These are phyloP conservation scores for Oreonectes daqikongensis DNA, from an alignment of 2,797 vertebrate species.

Conservation along the genomic window DNA sequence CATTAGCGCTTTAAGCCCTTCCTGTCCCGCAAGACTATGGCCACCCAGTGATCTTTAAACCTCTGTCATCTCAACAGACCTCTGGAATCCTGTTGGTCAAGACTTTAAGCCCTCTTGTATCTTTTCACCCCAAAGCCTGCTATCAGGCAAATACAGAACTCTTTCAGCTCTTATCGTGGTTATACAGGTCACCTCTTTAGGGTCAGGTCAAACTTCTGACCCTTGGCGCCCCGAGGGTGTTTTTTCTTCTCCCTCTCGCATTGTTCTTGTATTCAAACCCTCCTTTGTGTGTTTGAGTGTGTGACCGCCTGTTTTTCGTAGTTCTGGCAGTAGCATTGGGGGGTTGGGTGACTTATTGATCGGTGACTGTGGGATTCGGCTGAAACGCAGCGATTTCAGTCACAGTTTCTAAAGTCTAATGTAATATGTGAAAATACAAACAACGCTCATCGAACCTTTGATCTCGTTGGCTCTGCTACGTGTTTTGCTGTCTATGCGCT, in stretches of 20 bases:
- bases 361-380: slow-evolving; percentile 18
- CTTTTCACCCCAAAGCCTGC: slow-evolving; percentile 60
- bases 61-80: slow-evolving; percentile 52
- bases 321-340: slow-evolving; percentile 25
- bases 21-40: slow-evolving; percentile 48
- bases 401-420: slow-evolving; percentile 33
- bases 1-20: slow-evolving; percentile 52
- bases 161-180: slow-evolving; percentile 76
- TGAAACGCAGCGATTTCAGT: slow-evolving; percentile 31
- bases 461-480: slow-evolving; percentile 22
- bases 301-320: slow-evolving; percentile 42
- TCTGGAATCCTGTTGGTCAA: slow-evolving; percentile 58
- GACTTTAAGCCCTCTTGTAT: slow-evolving; percentile 58
- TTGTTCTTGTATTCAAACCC: slow-evolving; percentile 53
- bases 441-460: slow-evolving; percentile 20
- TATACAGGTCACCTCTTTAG: slow-evolving; percentile 69
- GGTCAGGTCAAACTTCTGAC: slow-evolving; percentile 76
- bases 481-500: slow-evolving; percentile 35
- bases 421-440: slow-evolving; percentile 25
- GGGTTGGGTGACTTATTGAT: slow-evolving; percentile 44
- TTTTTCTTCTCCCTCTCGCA: slow-evolving; percentile 55
- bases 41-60: slow-evolving; percentile 57
- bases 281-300: slow-evolving; percentile 52
- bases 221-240: slow-evolving; percentile 56
- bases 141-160: slow-evolving; percentile 75